phyloP scores from a whole-genome alignment of 2,888 invertebrate species.

The Caenorhabditis macrosperma region DNA sequence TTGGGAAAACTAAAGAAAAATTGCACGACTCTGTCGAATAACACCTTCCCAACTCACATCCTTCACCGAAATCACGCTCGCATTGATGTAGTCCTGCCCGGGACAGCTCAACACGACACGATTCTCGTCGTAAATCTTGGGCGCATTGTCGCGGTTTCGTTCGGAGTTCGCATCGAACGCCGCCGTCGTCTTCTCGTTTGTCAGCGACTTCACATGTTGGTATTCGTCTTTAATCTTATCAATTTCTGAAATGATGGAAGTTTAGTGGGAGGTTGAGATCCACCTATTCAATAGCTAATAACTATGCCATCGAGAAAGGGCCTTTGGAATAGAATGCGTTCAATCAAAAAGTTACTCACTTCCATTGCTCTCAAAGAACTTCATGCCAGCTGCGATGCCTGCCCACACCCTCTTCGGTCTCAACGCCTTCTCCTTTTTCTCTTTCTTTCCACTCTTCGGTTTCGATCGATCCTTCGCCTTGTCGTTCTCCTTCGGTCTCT shows the following conservation, averaged over 20 bases:
- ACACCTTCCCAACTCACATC: constrained; percentile 36
- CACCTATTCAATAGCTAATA: constrained; percentile 1
- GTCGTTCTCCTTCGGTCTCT: too few species aligned
- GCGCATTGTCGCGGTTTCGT: constrained; percentile 29
- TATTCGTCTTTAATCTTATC: constrained; percentile 28
- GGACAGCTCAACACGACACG: constrained; percentile 48
- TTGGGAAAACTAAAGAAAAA: constrained; percentile 49
- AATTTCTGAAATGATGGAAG: too few species aligned
- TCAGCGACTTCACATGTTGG: constrained; percentile 33
- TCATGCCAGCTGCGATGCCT: too few species aligned
- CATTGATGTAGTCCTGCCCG: constrained; percentile 56
- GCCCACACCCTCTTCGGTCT: too few species aligned
- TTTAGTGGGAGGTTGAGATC: too few species aligned
- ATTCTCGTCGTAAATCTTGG: constrained; percentile 55
- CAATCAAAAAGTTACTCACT: too few species aligned
- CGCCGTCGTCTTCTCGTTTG: constrained; percentile 34
- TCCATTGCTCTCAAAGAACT: too few species aligned
- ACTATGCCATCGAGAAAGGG: too few species aligned
- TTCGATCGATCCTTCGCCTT: not conserved
- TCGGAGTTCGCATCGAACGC: constrained; percentile 37
- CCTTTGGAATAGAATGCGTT: too few species aligned
- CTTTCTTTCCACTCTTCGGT: too few species aligned
- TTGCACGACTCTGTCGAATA: too few species aligned
- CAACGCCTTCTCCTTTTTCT: too few species aligned
- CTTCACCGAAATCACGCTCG: constrained; percentile 40